Conservation (phyloP, 1,140 invertebrate species). For the Eriosoma lanigerum region DNA sequence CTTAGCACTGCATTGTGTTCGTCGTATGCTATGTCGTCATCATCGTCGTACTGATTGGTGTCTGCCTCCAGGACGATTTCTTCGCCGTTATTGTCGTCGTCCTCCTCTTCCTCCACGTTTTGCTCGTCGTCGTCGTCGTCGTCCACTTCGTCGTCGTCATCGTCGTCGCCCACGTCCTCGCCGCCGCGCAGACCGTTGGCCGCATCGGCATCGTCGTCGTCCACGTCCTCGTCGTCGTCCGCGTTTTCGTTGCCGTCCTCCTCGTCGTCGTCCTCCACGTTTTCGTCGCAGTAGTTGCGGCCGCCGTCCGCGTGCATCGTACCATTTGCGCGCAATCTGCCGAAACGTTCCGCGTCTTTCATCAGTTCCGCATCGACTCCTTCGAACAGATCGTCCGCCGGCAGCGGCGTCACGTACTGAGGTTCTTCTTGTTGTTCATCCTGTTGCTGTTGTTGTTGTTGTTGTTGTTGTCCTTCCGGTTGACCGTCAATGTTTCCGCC, state of each 20-base stretch:
- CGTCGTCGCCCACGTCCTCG: background rate
- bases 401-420: constrained; percentile 31
- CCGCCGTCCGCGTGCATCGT: background rate
- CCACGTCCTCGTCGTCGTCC: background rate
- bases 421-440: constrained; percentile 1
- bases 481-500: background rate
- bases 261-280: background rate
- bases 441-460: background rate
- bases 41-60: background rate
- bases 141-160: background rate
- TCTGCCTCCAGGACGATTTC: constrained; percentile 12
- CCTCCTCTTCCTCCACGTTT: constrained; percentile 1
- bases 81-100: background rate
- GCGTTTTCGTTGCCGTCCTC: background rate
- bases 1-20: background rate
- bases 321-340: background rate
- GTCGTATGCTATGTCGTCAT: constrained; percentile 5
- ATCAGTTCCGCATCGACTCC: constrained; percentile 30
- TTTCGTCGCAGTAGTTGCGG: background rate
- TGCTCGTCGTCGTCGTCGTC: background rate
- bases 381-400: constrained; percentile 17
- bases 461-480: background rate
- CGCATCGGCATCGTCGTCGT: background rate
- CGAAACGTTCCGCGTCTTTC: constrained; percentile 9
- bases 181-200: background rate